Evolutionary conservation across 2,797 vertebrate genomes (phyloP), one percentile per base, ranked within the genome.

Genomic region (Hyperoplus immaculatus): DNA sequence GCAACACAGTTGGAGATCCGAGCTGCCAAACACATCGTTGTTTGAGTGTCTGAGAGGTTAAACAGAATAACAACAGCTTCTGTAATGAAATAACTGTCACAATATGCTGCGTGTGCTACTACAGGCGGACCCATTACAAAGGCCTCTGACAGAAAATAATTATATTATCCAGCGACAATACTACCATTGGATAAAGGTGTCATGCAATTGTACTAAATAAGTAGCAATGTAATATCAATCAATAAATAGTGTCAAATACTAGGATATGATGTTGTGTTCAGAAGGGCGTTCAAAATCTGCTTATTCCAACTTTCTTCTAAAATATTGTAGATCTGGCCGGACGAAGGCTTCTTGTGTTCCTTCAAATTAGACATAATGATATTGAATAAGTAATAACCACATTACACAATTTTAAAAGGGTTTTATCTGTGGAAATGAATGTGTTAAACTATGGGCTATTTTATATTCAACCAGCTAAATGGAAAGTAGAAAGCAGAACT

Each of bases 1-100:
- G 39, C 62, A 86, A 46, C 69, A 77, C 64, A 66, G 69, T 59
- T 69, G 49, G 57, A 69, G 56, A 75, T 71, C 36, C 66, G 45
- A 72, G 69, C 21, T 65, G 15, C 68, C 47, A 29, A 57, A 59
- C 61, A 70, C 12, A 43, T 10, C 58, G 59, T 13, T 39, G 29
- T 53, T 59, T 12, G 46, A 57, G 8, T 13, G 14, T 36, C 8
- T 55, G 53, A 53, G 36, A 54, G 59, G 43, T 71, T 18, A n/a
- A 61, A 74, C 21, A 36, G 4, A 56, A 75, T 42, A 51, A 47
- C n/a, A 2, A 61, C 38, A 54, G 42, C 42, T 21, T 39, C 21
- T 36, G 45, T 45, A 16, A 58, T 45, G 41, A 60, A 4, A 1
- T 36, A 16, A 41, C 7, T 47, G 36, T 45, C 59, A 55, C 21